Percentiles rank a stretch among this genome's conserved stretches.
Evolutionary conservation across 2,113 vertebrate species (phyloP).

Genomic region (Regulus satrapa): DNA sequence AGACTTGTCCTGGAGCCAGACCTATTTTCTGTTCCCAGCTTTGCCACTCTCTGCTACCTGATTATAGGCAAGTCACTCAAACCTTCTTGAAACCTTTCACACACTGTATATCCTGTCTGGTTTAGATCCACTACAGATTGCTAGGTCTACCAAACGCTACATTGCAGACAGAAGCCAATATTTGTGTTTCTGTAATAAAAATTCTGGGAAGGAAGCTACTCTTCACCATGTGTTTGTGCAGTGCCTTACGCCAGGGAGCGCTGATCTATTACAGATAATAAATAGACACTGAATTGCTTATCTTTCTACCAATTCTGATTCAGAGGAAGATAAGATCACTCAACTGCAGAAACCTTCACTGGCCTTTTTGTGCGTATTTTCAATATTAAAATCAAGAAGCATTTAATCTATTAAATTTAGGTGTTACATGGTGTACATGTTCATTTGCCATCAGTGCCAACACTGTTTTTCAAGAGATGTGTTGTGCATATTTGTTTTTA

Average conservation of each 20-base stretch:
- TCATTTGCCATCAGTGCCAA: not conserved
- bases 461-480: not conserved
- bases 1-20: not conserved
- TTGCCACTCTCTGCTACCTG: not conserved
- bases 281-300: not conserved
- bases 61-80: not conserved
- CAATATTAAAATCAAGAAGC: not conserved
- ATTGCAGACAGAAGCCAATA: not conserved
- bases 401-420: constrained; percentile 38
- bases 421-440: not conserved
- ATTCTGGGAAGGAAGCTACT: not conserved
- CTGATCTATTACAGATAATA: constrained; percentile 29
- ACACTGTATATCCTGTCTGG: not conserved
- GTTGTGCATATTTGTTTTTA: not conserved
- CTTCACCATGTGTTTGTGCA: not conserved
- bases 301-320: not conserved
- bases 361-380: not conserved
- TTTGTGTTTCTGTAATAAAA: constrained; percentile 15
- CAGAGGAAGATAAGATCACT: not conserved
- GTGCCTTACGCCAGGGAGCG: not conserved
- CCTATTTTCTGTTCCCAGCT: not conserved
- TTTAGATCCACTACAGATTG: not conserved
- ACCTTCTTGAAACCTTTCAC: not conserved
- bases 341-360: not conserved
- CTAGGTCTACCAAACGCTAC: not conserved